phyloP scores from a whole-genome alignment of 2,113 vertebrate genomes.

The Nicator chloris region DNA sequence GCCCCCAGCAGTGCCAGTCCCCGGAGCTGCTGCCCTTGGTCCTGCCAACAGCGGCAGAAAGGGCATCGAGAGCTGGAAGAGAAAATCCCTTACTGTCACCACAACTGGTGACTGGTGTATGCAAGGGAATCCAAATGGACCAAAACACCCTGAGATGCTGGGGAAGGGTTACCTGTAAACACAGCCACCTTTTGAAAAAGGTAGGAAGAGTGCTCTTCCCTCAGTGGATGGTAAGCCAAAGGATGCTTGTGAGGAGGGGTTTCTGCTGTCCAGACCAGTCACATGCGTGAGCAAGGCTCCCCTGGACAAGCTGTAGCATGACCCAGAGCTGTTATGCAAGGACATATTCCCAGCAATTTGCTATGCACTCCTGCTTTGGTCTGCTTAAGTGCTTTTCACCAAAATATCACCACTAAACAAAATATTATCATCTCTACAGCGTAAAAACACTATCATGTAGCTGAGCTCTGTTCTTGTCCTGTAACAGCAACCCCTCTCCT shows the following conservation, averaged over 20 bases:
- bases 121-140: not conserved
- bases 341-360: not conserved
- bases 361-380: rapidly evolving
- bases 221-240: not conserved
- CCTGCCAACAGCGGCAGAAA: not conserved
- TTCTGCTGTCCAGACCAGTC: not conserved
- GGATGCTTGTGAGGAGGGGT: not conserved
- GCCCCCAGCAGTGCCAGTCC: not conserved
- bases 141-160: not conserved
- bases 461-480: not conserved
- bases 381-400: not conserved
- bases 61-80: rapidly evolving
- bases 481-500: not conserved
- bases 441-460: not conserved
- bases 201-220: not conserved
- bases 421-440: not conserved
- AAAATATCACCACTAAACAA: not conserved
- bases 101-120: not conserved
- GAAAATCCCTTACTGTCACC: not conserved
- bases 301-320: not conserved
- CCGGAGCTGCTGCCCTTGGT: not conserved
- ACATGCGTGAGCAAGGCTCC: not conserved
- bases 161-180: not conserved
- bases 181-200: not conserved
- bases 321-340: not conserved